Percentiles rank a stretch among this genome's conserved stretches.
These are phyloP conservation scores for Habroteleia sp. DNA, from an alignment of 2,888 invertebrate genomes.

Conservation along the genomic window DNA sequence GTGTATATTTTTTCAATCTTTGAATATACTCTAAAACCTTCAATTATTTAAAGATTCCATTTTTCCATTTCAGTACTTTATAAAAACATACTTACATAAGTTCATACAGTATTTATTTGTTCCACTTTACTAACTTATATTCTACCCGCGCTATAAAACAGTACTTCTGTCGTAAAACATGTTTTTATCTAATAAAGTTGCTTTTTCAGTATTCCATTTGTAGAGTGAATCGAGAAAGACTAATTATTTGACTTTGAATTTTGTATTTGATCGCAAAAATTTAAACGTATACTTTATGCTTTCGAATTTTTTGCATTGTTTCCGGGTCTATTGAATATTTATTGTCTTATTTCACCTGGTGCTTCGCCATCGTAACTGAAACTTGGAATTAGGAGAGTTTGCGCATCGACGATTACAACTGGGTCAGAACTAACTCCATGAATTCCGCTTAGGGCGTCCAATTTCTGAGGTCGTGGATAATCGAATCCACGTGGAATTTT, in stretches of 20 bases:
- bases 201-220: slow-evolving; percentile 6
- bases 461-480: slow-evolving; percentile 91
- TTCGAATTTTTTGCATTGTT: too few species aligned
- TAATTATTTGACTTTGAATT: too few species aligned
- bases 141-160: slow-evolving; percentile 3
- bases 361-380: slow-evolving; percentile 96
- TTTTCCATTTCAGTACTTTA: too few species aligned
- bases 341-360: slow-evolving; percentile 85
- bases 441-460: slow-evolving; percentile 88
- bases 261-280: too few species aligned
- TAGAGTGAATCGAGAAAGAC: too few species aligned
- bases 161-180: slow-evolving; percentile 12
- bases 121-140: slow-evolving; percentile 26
- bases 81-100: slow-evolving; percentile 4
- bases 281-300: too few species aligned
- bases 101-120: slow-evolving; percentile 22
- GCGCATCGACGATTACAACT: slow-evolving; percentile 94
- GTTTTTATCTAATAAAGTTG: slow-evolving; percentile 11
- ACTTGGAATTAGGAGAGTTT: slow-evolving; percentile 93
- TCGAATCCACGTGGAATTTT: slow-evolving; percentile 89
- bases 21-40: too few species aligned
- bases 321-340: slow-evolving; percentile 28
- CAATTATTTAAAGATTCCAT: too few species aligned
- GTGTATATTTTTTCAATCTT: too few species aligned
- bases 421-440: slow-evolving; percentile 93